Base-by-base conservation (phyloP, 2,113 vertebrate species). In the Pachyramphus minor region DNA sequence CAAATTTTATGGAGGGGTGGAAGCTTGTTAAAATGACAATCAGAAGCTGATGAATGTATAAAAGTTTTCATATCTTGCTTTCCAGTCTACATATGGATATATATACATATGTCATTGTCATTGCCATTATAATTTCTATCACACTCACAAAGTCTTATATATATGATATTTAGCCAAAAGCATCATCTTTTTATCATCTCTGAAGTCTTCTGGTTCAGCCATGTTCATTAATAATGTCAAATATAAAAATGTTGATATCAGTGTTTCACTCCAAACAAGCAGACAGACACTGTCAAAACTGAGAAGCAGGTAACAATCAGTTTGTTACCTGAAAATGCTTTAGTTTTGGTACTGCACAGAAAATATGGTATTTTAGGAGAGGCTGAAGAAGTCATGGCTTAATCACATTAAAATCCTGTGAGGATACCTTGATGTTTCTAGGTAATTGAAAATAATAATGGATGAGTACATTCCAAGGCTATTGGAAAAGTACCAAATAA, bases 341-440 rank as follows among this genome's bases (percentile, higher is more conserved):
- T 60, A 30, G 60, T 67, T 95, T 78, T 80, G 79, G 50, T 63
- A 83, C 58, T 74, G 14, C 21, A 80, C 35, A 55, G 8, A 50
- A 88, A 89, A 71, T 9, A 62, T 7, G 21, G 23, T 59, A 79
- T 71, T 91, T 94, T 63, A 69, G 50, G 39, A 85, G 33, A 67
- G 14, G 20, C 47, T 73, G 63, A 85, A 73, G 45, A 91, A 71
- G 63, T 60, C 68, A 68, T 59, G 41, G 42, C 41, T 90, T 92
- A 93, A 96, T 90, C 88, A 75, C 49, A 84, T 84, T 90, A 78
- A 95, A 94, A 92, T 85, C 67, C 73, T 84, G 52, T 58, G 53
- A 86, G 41, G 31, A 80, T 84, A 84, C 52, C 52, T 88, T 84
- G 59, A 74, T 84, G 22, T 74, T 96, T 92, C 87, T 44, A 59